Evolutionary conservation across 2,888 invertebrate species (phyloP).

Genomic region (Zhuqinia jingwanae): DNA sequence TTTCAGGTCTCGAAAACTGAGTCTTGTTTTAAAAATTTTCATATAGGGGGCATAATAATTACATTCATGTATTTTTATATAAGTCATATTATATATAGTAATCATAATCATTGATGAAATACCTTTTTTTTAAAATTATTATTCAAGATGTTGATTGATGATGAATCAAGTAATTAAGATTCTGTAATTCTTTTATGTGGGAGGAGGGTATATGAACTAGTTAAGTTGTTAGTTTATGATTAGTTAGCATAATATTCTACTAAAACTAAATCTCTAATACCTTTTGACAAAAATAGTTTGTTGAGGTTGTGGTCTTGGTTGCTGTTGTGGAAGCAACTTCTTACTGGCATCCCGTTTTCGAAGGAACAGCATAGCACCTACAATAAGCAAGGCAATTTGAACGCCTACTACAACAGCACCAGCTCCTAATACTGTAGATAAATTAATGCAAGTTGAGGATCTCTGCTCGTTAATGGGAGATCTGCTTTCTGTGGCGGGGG

Average conservation of each 20-base stretch:
- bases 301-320: constrained; percentile 92
- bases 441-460: constrained; percentile 86
- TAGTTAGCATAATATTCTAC: constrained; percentile 15
- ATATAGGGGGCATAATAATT: not conserved
- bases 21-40: constrained; percentile 39
- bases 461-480: constrained; percentile 80
- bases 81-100: too few species aligned
- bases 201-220: constrained; percentile 44
- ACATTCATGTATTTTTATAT: not conserved
- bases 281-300: constrained; percentile 82
- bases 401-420: constrained; percentile 92
- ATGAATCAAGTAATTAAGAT: not conserved
- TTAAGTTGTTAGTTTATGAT: constrained; percentile 21
- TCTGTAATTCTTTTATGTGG: not conserved
- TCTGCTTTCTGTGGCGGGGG: constrained; percentile 80
- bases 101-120: not conserved
- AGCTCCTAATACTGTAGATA: constrained; percentile 91
- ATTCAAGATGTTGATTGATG: too few species aligned
- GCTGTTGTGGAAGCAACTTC: constrained; percentile 84
- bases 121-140: constrained; percentile 11
- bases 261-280: constrained; percentile 70
- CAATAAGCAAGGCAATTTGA: constrained; percentile 88
- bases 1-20: constrained; percentile 29
- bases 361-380: constrained; percentile 93
- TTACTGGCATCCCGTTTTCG: constrained; percentile 86